Evolutionary conservation across 2,888 invertebrate species (phyloP), one percentile per base, ranked within the genome.

Genomic region (Drosophila affinis): DNA sequence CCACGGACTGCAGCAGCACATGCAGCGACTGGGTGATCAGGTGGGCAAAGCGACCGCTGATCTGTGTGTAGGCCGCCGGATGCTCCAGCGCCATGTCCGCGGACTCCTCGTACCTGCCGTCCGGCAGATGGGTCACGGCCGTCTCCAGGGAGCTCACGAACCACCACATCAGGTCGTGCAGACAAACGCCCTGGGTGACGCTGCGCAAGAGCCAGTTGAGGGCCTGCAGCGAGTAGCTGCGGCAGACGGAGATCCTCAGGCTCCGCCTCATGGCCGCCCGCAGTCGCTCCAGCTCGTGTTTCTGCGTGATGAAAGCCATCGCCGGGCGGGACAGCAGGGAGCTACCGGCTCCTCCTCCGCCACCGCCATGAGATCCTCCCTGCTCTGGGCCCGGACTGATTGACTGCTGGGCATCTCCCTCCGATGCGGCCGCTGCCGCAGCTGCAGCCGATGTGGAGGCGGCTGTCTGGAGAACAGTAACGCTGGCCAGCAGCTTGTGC

Each of bases 121-220:
- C 89, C 3, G 76, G 62, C 27, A 81, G 64, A 47, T 94, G 94
- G n/a, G 92, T 92, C 47, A 94, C 93, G 27, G 92, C 92, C 57
- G 93, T 86, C 3, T 95, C 95, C 46, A 98, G 93, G 0, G 98
- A 96, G 14, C 96, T 95, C 24, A 98, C 97, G 91, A 98, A 98
- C 96, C 98, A 98, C 99, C 99, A 99, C 91, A 99, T 94, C 10
- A 99, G 94, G 92, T 99, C 99, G 87, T 99, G 98, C 21, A 99
- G 94, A 89, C 97, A 96, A 5, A 96, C 95, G 4, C 98, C 96
- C 90, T 98, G 98, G 0, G 98, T 98, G 0, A 98, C 97, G 59
- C 96, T 97, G 58, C 98, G 94, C 52, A 99, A 93, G 24, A 99
- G 93, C 99, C 99, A 99, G 91, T 98, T 98, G 79, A 99, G 93